A percentile compares a stretch with the other conserved stretches of the same genome.
These are phyloP conservation scores for Dynastes maya DNA, from an alignment of 2,888 invertebrate species.

Conservation along the genomic window DNA sequence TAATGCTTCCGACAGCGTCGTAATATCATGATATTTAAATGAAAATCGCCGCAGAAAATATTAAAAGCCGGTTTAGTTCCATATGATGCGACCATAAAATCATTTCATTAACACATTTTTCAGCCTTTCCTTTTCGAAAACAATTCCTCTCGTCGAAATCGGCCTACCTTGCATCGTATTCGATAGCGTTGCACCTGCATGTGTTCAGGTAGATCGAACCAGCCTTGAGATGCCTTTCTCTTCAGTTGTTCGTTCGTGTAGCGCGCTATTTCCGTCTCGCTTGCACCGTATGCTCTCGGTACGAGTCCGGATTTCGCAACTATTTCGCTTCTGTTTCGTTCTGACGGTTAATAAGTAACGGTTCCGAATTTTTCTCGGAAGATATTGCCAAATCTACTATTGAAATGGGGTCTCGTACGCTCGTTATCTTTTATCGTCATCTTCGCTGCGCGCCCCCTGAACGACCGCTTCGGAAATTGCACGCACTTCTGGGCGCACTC, in stretches of 20 bases:
- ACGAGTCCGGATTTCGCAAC: slow-evolving; percentile 47
- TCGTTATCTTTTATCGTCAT: slow-evolving; percentile 40
- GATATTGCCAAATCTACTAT: slow-evolving; percentile 56
- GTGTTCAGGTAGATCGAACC: slow-evolving; percentile 61
- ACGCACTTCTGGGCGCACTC: not conserved
- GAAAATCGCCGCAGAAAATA: slow-evolving; percentile 13
- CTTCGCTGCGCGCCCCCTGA: slow-evolving; percentile 24
- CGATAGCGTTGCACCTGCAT: slow-evolving; percentile 60
- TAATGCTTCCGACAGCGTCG: not conserved
- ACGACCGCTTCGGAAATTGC: not conserved
- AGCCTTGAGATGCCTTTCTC: slow-evolving; percentile 63
- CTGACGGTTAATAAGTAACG: slow-evolving; percentile 60
- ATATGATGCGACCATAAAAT: not conserved
- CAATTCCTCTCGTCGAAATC: slow-evolving; percentile 33
- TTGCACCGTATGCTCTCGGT: slow-evolving; percentile 21
- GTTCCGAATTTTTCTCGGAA: slow-evolving; percentile 62
- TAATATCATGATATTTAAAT: not conserved
- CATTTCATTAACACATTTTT: slow-evolving; percentile 32
- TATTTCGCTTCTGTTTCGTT: slow-evolving; percentile 53
- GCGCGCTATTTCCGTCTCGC: slow-evolving; percentile 53
- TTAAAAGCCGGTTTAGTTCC: slow-evolving; percentile 1
- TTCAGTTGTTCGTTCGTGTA: slow-evolving; percentile 43
- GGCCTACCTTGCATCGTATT: slow-evolving; percentile 53
- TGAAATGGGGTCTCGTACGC: slow-evolving; percentile 50
- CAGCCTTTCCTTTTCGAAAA: slow-evolving; percentile 21